Conservation (phyloP, 2,113 vertebrate genomes). For the Grallaria varia region DNA sequence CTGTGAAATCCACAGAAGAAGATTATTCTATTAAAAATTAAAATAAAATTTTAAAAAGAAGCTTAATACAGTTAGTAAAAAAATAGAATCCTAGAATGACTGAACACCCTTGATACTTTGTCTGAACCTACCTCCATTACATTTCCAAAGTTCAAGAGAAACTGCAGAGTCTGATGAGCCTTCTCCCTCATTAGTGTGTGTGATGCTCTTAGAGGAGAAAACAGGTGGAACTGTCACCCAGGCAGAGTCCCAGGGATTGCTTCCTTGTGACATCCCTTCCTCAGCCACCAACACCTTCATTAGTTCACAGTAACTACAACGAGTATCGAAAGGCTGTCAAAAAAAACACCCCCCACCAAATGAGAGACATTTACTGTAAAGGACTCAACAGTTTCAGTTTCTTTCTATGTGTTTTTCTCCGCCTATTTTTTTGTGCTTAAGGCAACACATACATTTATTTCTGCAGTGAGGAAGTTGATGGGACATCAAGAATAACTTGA, state of each 20-base stretch:
- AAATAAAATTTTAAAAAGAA: not conserved
- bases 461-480: not conserved
- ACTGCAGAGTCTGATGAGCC: constrained; percentile 45
- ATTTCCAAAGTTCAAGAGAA: constrained; percentile 17
- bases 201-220: constrained; percentile 23
- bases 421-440: not conserved
- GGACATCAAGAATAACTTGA: not conserved
- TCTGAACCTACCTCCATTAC: constrained; percentile 37
- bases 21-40: not conserved
- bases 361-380: not conserved
- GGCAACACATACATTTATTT: not conserved
- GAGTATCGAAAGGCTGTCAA: not conserved
- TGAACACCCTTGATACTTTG: constrained; percentile 2
- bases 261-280: not conserved
- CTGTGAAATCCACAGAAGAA: constrained; percentile 23
- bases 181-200: constrained; percentile 63
- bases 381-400: not conserved
- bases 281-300: not conserved
- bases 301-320: not conserved
- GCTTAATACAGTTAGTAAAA: constrained; percentile 14
- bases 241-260: not conserved
- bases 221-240: constrained; percentile 13
- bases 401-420: not conserved
- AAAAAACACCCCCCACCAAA: not conserved
- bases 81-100: not conserved